Evolutionary conservation across 2,797 vertebrate species (phyloP).

Genomic region (Pseudocheirus occidentalis): DNA sequence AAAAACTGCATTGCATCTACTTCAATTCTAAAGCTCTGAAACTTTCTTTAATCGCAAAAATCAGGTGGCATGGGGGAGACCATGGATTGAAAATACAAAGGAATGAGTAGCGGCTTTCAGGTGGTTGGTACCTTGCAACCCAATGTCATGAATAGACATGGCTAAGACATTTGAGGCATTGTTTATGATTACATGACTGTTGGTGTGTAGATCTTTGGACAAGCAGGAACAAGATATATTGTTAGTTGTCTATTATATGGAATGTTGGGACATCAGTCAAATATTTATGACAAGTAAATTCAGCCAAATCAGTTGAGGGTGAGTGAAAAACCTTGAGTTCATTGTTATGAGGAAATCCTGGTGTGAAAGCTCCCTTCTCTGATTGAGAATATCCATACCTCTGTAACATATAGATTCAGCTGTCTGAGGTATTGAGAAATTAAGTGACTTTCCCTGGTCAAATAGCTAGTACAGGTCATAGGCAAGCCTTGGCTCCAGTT

Average conservation of each 20-base stretch:
- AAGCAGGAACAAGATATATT: constrained; percentile 47
- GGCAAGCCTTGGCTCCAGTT: not conserved
- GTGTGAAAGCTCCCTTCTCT: not conserved
- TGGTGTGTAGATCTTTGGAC: constrained; percentile 29
- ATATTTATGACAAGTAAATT: not conserved
- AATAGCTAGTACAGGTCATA: not conserved
- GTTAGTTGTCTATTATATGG: constrained; percentile 7
- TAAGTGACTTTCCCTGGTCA: not conserved
- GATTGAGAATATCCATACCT: not conserved
- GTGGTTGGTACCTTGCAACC: not conserved
- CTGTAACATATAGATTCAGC: not conserved
- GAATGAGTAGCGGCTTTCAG: not conserved
- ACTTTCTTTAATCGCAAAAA: constrained; percentile 6
- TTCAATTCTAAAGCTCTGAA: not conserved
- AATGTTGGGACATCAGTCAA: constrained; percentile 10
- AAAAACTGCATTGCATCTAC: constrained; percentile 1
- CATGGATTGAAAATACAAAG: not conserved
- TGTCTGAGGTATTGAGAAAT: not conserved
- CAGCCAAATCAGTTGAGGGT: not conserved
- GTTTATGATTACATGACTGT: constrained; percentile 38
- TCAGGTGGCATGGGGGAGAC: not conserved
- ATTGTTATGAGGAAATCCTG: not conserved
- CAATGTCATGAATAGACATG: not conserved
- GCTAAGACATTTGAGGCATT: constrained; percentile 24
- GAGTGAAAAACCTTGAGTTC: not conserved